A percentile compares a stretch with the other conserved stretches of the same genome.
Conservation (phyloP, 2,113 vertebrate genomes). For the Datnioides undecimradiatus region DNA sequence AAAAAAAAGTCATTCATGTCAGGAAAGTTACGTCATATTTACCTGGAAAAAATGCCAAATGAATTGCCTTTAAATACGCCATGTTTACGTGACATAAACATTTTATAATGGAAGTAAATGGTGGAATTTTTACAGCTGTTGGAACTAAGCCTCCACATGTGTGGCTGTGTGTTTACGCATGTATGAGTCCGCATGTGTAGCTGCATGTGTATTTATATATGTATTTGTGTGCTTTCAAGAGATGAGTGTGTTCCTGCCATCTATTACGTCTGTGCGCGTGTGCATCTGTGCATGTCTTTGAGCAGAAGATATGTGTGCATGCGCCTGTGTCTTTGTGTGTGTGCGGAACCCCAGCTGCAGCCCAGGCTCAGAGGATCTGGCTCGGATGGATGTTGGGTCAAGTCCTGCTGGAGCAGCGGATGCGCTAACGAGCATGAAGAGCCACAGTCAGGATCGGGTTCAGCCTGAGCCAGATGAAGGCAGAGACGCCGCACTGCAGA, state of each 20-base stretch:
- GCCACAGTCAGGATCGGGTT: conserved; percentile 26
- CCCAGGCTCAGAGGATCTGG: conserved; percentile 8
- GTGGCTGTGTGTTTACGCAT: not conserved
- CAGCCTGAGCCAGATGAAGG: not conserved
- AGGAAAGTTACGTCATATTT: not conserved
- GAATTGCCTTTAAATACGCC: not conserved
- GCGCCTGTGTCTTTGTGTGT: not conserved
- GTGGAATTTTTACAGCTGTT: not conserved
- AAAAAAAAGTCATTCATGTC: too few relatives aligned
- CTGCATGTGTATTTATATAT: not conserved
- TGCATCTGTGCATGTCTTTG: not conserved
- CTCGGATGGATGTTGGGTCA: conserved; percentile 34
- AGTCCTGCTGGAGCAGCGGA: conserved; percentile 17
- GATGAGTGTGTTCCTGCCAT: not conserved
- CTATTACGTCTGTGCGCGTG: not conserved
- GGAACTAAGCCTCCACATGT: not conserved
- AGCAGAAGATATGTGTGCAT: not conserved
- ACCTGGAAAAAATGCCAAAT: not conserved
- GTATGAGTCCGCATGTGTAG: not conserved
- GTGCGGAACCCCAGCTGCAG: conserved; percentile 33
- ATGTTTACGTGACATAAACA: not conserved
- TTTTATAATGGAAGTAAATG: not conserved
- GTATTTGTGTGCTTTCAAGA: not conserved
- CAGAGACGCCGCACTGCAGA: not conserved
- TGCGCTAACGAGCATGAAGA: conserved; percentile 24